These are phyloP conservation scores for Capitulum mitella DNA, from an alignment of 2,888 invertebrate genomes.

Conservation along the genomic window DNA sequence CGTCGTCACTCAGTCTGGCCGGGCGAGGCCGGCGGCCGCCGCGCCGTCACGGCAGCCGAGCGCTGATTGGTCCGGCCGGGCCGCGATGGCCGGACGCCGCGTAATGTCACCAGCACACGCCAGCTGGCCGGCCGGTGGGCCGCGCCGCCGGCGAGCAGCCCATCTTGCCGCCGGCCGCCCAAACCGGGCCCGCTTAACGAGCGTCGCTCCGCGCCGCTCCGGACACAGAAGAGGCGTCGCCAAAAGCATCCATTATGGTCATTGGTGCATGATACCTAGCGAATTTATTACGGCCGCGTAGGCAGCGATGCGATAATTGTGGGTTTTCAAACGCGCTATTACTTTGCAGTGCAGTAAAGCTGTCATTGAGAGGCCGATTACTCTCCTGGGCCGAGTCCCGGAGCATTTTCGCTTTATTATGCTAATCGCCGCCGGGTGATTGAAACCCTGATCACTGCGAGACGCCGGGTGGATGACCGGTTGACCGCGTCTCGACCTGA, in stretches of 20 bases:
- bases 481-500: not conserved
- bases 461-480: conserved; percentile 15
- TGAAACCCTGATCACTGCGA: not conserved
- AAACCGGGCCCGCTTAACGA: not conserved
- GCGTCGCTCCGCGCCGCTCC: not conserved
- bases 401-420: conserved; percentile 17
- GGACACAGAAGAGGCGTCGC: conserved; percentile 9
- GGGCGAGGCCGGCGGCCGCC: not conserved
- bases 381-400: not conserved
- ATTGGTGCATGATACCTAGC: conserved; percentile 17
- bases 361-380: not conserved
- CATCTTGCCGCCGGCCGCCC: not conserved
- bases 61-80: not conserved
- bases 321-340: conserved; percentile 16
- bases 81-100: not conserved
- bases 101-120: not conserved
- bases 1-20: conserved; percentile 11
- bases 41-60: not conserved
- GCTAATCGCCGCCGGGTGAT: not conserved
- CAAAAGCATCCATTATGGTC: not conserved
- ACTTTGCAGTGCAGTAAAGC: conserved; percentile 24
- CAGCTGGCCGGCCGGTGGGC: not conserved
- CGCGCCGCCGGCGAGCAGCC: not conserved
- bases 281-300: not conserved
- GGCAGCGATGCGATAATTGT: conserved; percentile 21